Evolutionary conservation across 2,113 vertebrate species (phyloP), one percentile per base, ranked within the genome.

Genomic region (Etia nguti): DNA sequence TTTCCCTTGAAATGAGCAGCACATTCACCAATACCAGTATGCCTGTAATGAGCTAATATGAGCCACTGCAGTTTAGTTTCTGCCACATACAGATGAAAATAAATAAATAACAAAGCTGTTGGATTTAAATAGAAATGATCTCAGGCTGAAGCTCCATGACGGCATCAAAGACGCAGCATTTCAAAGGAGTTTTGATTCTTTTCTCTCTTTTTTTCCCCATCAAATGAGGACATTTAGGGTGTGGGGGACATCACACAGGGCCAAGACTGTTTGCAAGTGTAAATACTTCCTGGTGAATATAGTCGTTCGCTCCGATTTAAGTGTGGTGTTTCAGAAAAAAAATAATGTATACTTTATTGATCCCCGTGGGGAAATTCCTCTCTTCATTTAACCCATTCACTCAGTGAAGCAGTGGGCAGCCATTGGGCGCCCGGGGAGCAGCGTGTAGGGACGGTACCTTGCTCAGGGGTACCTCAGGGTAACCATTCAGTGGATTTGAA

Each of bases 91-190:
- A 52, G 46, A 77, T 77, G 26, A n/a, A 31, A 52, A 50, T n/a
- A 50, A 41, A 52, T 46, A 73, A 73, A 18, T 18, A 62, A 34
- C 56, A 56, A 18, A 50, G 8, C 54, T 81, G 73, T 11, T 31
- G 41, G 38, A 68, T 83, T 89, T 87, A 81, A 90, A 82, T 43
- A 85, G 46, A 80, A 52, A 77, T 50, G 29, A 46, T n/a, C 22
- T 82, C n/a, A 84, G 48, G 48, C 11, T 36, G n/a, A 55, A 57
- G 54, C 38, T 46, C 29, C 55, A 29, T 81, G 31, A 86, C 6
- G 16, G 10, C 73, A 34, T 77, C 43, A 75, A 77, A 57, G 31
- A 83, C 10, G n/a, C 54, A 48, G 48, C 12, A 4, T 41, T 16
- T 77, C 41, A 65, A 59, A 57, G 20, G 70, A 82, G 20, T 81